Percentiles rank a stretch among this genome's conserved stretches.
These are phyloP conservation scores for Gandaritis pyraliata DNA, from an alignment of 2,888 invertebrate species.

Conservation along the genomic window DNA sequence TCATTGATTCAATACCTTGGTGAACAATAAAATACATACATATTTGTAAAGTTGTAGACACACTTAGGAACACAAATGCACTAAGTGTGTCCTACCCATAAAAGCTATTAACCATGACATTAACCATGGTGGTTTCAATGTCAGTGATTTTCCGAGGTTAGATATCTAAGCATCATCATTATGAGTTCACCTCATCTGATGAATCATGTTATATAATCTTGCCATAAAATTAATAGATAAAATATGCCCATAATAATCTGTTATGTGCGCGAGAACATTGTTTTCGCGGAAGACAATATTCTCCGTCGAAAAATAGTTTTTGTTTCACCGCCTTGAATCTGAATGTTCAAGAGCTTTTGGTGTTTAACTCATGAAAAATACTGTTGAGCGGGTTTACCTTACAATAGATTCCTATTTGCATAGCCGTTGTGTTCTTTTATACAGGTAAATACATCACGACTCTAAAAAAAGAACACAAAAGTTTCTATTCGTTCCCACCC, in stretches of 20 bases:
- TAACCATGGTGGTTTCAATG: conserved; percentile 37
- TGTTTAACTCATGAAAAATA: background rate
- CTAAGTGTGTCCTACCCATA: conserved; percentile 9
- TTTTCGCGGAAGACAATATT: too few relatives aligned
- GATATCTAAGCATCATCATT: conserved; percentile 19
- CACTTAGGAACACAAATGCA: too few relatives aligned
- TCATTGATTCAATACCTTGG: too few relatives aligned
- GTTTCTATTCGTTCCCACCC: conserved; percentile 8
- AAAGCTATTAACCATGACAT: conserved; percentile 37
- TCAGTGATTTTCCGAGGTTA: conserved; percentile 36
- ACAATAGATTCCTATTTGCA: too few relatives aligned
- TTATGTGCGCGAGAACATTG: too few relatives aligned
- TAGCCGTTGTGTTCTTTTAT: background rate
- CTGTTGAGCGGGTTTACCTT: background rate
- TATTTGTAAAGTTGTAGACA: too few relatives aligned
- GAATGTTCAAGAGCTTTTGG: too few relatives aligned
- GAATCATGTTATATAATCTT: conserved; percentile 24
- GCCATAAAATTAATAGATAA: conserved; percentile 7
- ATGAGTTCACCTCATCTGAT: conserved; percentile 21
- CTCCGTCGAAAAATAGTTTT: too few relatives aligned
- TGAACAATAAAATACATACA: too few relatives aligned
- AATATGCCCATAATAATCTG: too few relatives aligned
- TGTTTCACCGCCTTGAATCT: too few relatives aligned
- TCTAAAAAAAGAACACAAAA: conserved; percentile 2
- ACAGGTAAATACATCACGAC: background rate